Conservation (phyloP, 2,113 vertebrate species). For the Dasypus novemcinctus region DNA sequence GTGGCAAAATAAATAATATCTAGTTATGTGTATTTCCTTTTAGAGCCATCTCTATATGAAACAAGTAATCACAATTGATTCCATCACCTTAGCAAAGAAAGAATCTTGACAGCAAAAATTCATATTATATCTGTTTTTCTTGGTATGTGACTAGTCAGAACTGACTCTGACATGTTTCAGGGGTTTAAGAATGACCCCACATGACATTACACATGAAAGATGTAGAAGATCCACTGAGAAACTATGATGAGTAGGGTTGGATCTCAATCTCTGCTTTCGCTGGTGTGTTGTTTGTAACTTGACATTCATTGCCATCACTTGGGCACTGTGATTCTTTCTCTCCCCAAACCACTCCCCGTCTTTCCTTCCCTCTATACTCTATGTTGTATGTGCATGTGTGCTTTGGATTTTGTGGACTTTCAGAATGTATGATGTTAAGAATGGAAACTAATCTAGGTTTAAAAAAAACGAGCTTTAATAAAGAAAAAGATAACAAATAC, state of each 20-base stretch:
- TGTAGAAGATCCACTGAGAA: background rate
- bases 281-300: background rate
- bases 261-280: background rate
- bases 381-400: background rate
- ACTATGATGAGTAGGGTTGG: background rate
- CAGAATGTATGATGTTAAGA: background rate
- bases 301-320: background rate
- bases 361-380: background rate
- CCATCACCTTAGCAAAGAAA: background rate
- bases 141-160: background rate
- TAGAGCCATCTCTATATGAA: background rate
- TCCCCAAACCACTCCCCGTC: too few relatives aligned
- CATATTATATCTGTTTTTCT: background rate
- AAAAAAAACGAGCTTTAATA: slow-evolving; percentile 29
- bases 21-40: background rate
- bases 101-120: background rate
- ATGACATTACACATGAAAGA: background rate
- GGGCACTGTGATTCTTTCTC: background rate
- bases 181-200: background rate
- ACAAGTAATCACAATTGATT: background rate
- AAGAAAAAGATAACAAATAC: background rate
- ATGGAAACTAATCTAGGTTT: background rate
- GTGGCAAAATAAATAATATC: background rate
- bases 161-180: background rate
- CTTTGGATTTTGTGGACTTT: slow-evolving; percentile 15